Evolutionary conservation across 2,888 invertebrate species (phyloP), one percentile per base, ranked within the genome.

Genomic region (Clistopyga incitator): DNA sequence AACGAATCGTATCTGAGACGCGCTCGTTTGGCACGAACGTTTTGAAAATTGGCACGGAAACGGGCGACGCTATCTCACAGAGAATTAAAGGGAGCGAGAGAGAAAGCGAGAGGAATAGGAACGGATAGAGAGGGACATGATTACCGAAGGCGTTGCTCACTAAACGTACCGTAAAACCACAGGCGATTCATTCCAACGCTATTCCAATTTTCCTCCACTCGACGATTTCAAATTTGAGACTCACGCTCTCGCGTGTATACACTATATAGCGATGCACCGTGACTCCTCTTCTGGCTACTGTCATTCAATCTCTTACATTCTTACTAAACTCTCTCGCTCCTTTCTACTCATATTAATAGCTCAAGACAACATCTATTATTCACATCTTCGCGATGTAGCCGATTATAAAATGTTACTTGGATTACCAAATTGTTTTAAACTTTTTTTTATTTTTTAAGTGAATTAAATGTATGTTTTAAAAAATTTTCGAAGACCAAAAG

Each of bases 11-110:
- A 85, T 86, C 87, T 83, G 85, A 87, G 86, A 87, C 87, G 85
- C 85, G 86, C 79, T 68, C 85, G 81, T 86, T 90, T 90, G 90
- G 90, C 90, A 90, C 74, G 70, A 65, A 65, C 81, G 59, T 88
- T 89, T 89, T 85, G 85, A 86, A 88, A 88, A 86, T 91, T 91
- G 91, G 91, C 91, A 91, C 86, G 84, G 84, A 82, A 81, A 85
- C 82, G 81, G 74, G 47, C 78, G 68, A 80, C 74, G 70, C 61
- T 71, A 76, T 82, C 56, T 67, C 54, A 15, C 50, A 77, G 80
- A 68, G 72, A 75, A 54, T 65, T 25, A 38, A 50, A 6, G 56
- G 25, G 68, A 50, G 23, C 6, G 50, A 42, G 67, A 42, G 59
- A 23, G 68, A 20, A 50, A 47, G 42, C 38, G 42, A 52, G 65